phyloP scores from a whole-genome alignment of 2,888 invertebrate genomes.

The Orthosia incerta region DNA sequence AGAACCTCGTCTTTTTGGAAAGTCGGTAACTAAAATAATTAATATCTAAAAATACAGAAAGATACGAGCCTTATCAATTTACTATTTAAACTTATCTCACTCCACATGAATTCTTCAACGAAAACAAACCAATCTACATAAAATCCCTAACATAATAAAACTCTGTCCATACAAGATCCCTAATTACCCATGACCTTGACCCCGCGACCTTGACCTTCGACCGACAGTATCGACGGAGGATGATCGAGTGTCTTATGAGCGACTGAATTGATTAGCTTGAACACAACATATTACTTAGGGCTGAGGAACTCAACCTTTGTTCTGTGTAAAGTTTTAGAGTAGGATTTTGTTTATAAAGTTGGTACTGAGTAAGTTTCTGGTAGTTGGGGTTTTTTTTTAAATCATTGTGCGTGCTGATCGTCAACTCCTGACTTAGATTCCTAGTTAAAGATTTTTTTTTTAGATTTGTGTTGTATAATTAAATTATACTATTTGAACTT shows the following conservation, averaged over 20 bases:
- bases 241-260: slow-evolving; percentile 53
- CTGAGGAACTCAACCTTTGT: slow-evolving; percentile 49
- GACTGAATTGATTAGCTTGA: slow-evolving; percentile 61
- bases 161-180: slow-evolving; percentile 9
- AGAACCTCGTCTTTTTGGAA: too few species aligned
- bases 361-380: background rate
- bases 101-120: slow-evolving; percentile 1
- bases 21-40: too few species aligned
- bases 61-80: background rate
- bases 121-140: slow-evolving; percentile 1
- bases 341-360: slow-evolving; percentile 2
- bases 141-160: slow-evolving; percentile 24
- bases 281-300: slow-evolving; percentile 61
- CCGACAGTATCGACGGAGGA: slow-evolving; percentile 34
- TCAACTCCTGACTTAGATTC: too few species aligned
- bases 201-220: slow-evolving; percentile 37
- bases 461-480: too few species aligned
- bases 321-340: slow-evolving; percentile 19
- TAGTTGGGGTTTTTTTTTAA: background rate
- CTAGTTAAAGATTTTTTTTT: too few species aligned
- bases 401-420: background rate
- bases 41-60: background rate
- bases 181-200: slow-evolving; percentile 49
- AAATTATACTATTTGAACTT: slow-evolving; percentile 15
- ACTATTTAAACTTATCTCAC: background rate